Evolutionary conservation across 2,113 vertebrate genomes (phyloP), one percentile per base, ranked within the genome.

Genomic region (Clupea harengus): DNA sequence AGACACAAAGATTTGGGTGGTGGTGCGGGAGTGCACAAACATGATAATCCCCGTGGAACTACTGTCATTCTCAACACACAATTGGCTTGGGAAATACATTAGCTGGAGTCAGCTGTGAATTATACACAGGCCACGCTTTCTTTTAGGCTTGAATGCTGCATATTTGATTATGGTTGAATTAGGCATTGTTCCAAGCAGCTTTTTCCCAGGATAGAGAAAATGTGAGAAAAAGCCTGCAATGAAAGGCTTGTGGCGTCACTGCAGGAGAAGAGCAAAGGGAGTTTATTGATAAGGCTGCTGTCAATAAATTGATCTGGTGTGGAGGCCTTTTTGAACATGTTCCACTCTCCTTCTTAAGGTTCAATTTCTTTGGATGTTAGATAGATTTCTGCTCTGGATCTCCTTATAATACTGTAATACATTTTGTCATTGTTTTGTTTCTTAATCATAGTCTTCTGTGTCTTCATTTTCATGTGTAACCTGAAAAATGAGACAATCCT

Each of bases 1-100:
- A 80, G 84, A 83, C 83, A 32, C 18, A 54, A 54, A 3, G 15
- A 54, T 54, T 17, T 54, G 20, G 54, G 81, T 54, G 50, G 50
- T 54, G 50, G 50, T 13, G 50, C 3, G 50, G 17, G 13, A 4
- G 57, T 22, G 87, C 85, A 86, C 85, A 82, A 78, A 75, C 52
- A 82, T 28, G 54, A 44, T 89, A 90, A 91, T 90, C 81, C 84
- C 82, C 78, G 28, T 88, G 83, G 84, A 89, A 90, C 85, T 64
- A 64, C 87, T 52, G 83, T 64, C 82, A 85, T 81, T 90, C 82
- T 84, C 81, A 81, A 85, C 81, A 86, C 64, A 85, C 75, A 72
- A 32, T 72, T 32, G 25, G 8, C 7, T 72, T 72, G 64, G 0
- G 11, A 72, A 10, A 72, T 13, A 13, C 32, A 72, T 28, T 9